phyloP scores from a whole-genome alignment of 2,113 vertebrate species.

The Meles meles region DNA sequence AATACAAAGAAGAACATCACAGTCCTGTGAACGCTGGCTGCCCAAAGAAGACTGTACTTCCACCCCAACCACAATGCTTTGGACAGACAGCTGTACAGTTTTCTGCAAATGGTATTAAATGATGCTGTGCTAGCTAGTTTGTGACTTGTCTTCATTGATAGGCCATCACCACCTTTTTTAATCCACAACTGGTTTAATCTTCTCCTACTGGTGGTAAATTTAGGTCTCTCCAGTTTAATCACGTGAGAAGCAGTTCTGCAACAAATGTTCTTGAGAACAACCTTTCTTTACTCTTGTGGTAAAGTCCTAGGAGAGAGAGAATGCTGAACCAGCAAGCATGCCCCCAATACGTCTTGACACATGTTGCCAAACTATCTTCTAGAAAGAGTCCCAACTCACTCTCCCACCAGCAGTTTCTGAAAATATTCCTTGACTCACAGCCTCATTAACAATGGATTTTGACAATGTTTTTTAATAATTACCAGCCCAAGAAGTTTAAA shows the following conservation, averaged over 20 bases:
- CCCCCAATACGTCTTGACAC: neutral
- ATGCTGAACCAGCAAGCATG: rapidly evolving
- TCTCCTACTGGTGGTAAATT: neutral
- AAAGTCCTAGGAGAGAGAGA: neutral
- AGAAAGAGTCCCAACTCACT: neutral
- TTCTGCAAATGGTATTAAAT: neutral
- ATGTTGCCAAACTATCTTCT: neutral
- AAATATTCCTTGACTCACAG: neutral
- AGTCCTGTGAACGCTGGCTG: neutral
- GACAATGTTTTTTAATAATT: neutral
- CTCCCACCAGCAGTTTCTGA: neutral
- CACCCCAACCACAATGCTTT: neutral
- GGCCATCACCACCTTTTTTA: neutral
- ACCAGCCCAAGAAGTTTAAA: neutral
- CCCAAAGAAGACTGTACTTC: neutral
- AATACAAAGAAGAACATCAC: neutral
- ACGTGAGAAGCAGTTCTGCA: neutral
- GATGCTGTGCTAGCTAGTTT: neutral
- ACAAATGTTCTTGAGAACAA: neutral
- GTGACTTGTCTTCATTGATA: neutral
- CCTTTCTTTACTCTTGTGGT: neutral
- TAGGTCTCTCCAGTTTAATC: neutral
- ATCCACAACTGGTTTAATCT: neutral
- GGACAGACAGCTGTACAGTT: neutral
- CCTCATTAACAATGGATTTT: neutral